phyloP scores from a whole-genome alignment of 1,140 invertebrate species.

The Gonatopus flavifemur region DNA sequence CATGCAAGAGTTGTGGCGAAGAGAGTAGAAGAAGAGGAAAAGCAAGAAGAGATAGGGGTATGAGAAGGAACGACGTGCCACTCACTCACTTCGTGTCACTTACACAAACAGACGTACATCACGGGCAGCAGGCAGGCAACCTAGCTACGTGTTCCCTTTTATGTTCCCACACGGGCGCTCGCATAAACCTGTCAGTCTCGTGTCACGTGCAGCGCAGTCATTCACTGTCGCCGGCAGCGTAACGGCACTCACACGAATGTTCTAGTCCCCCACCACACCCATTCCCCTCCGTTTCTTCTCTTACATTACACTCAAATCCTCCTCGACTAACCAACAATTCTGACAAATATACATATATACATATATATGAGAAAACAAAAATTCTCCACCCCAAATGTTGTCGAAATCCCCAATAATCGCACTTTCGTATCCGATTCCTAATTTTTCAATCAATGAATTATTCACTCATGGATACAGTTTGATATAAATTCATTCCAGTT shows the following conservation, averaged over 20 bases:
- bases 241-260: conserved; percentile 41
- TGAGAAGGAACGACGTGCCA: conserved; percentile 44
- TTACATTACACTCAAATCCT: conserved; percentile 14
- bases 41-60: too few relatives aligned
- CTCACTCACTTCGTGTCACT: conserved; percentile 56
- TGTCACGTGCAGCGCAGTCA: conserved; percentile 57
- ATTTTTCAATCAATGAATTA: too few relatives aligned
- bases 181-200: conserved; percentile 60
- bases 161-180: conserved; percentile 56
- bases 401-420: too few relatives aligned
- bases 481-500: too few relatives aligned
- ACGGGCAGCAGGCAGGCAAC: conserved; percentile 44
- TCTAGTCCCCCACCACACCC: conserved; percentile 9
- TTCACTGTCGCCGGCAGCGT: conserved; percentile 56
- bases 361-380: not conserved
- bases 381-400: too few relatives aligned
- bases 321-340: too few relatives aligned
- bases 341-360: not conserved
- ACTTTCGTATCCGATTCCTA: too few relatives aligned
- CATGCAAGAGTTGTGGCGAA: conserved; percentile 1
- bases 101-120: conserved; percentile 60
- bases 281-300: conserved; percentile 1
- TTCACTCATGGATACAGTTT: too few relatives aligned
- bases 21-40: conserved; percentile 23
- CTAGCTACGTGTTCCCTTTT: conserved; percentile 56